phyloP scores from a whole-genome alignment of 1,140 invertebrate species.

The Bombus haemorrhoidalis region DNA sequence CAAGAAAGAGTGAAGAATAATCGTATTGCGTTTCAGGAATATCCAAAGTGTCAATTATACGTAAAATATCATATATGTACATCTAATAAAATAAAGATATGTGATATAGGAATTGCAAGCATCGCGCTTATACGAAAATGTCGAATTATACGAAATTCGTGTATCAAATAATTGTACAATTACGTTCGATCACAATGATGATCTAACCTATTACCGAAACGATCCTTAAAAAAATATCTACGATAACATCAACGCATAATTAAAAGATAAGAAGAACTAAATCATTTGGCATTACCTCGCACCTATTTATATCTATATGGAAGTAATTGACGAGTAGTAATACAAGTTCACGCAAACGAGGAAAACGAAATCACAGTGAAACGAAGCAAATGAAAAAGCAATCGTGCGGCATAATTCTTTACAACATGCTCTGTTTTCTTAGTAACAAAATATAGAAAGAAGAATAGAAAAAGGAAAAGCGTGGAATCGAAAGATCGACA shows the following conservation, averaged over 20 bases:
- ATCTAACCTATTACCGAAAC: conserved; percentile 13
- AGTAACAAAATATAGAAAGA: not conserved
- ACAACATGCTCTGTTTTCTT: conserved; percentile 4
- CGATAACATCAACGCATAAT: conserved; percentile 9
- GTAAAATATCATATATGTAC: conserved; percentile 10
- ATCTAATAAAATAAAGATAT: conserved; percentile 5
- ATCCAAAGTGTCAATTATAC: not conserved
- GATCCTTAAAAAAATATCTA: not conserved
- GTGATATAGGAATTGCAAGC: not conserved
- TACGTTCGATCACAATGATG: conserved; percentile 12
- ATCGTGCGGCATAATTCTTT: conserved; percentile 33
- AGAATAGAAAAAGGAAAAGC: not conserved
- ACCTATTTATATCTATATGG: conserved; percentile 1
- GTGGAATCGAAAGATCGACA: not conserved
- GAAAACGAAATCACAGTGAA: not conserved
- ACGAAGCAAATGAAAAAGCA: conserved; percentile 20
- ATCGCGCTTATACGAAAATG: not conserved
- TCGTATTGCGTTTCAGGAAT: conserved; percentile 1
- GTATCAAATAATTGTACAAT: conserved; percentile 22
- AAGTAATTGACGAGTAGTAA: not conserved
- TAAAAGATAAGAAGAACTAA: conserved; percentile 1
- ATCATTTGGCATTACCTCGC: conserved; percentile 6
- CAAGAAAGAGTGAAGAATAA: conserved; percentile 6
- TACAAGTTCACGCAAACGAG: not conserved
- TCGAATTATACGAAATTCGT: not conserved